Conservation (phyloP, 2,888 invertebrate genomes). For the Plagodis dolabraria region DNA sequence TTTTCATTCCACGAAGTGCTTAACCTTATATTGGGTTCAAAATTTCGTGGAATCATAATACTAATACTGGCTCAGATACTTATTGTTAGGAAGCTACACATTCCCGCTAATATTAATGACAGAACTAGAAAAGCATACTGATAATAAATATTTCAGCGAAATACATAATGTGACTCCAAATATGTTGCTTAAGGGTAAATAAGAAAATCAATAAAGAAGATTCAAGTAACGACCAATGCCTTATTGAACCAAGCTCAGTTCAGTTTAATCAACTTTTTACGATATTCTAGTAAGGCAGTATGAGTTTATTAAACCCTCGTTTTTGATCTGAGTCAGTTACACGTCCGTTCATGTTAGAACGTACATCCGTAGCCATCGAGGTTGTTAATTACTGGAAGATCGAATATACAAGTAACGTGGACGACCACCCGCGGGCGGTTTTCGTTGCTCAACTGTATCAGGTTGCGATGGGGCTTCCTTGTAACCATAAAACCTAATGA, state of each 20-base stretch:
- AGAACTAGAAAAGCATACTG: too few species aligned
- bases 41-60: too few species aligned
- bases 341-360: slow-evolving; percentile 22
- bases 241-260: not conserved
- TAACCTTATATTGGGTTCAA: too few species aligned
- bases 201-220: too few species aligned
- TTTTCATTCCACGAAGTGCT: too few species aligned
- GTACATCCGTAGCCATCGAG: slow-evolving; percentile 48
- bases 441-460: slow-evolving; percentile 60
- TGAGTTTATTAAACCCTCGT: not conserved
- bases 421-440: slow-evolving; percentile 70
- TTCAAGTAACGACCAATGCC: not conserved
- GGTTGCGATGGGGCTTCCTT: slow-evolving; percentile 56
- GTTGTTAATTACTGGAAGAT: slow-evolving; percentile 67
- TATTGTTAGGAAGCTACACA: too few species aligned
- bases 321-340: slow-evolving; percentile 11
- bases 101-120: too few species aligned
- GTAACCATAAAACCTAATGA: slow-evolving; percentile 32
- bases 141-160: too few species aligned
- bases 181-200: too few species aligned
- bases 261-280: not conserved
- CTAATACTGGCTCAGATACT: too few species aligned
- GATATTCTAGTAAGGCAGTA: not conserved
- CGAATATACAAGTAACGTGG: slow-evolving; percentile 29
- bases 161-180: too few species aligned